A percentile compares a stretch with the other conserved stretches of the same genome.
phyloP scores from a whole-genome alignment of 2,888 invertebrate genomes.

The Sarcophaga variegata region DNA sequence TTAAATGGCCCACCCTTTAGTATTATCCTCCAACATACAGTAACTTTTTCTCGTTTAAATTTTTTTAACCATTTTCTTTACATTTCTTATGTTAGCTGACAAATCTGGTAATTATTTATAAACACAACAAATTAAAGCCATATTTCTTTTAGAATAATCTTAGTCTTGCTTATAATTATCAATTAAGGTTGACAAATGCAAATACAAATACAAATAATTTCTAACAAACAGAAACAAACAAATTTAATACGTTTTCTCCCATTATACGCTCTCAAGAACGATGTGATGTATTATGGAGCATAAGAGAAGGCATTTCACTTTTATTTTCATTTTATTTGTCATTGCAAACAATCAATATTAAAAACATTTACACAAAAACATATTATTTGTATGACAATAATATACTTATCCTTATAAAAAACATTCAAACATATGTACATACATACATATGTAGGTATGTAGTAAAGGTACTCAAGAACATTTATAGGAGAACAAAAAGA shows the following conservation, averaged over 20 bases:
- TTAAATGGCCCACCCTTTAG: too few relatives aligned
- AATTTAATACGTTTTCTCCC: too few relatives aligned
- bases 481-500: not conserved
- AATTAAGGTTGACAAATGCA: not conserved
- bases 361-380: slow-evolving; percentile 3
- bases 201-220: not conserved
- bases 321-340: slow-evolving; percentile 26
- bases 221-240: not conserved
- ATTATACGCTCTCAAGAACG: too few relatives aligned
- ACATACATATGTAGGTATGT: too few relatives aligned
- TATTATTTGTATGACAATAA: slow-evolving; percentile 16
- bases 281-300: too few relatives aligned
- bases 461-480: not conserved
- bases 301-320: not conserved
- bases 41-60: too few relatives aligned
- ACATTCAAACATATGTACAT: not conserved
- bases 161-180: slow-evolving; percentile 2
- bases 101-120: too few relatives aligned
- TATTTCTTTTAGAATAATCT: not conserved
- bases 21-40: too few relatives aligned
- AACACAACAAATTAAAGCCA: too few relatives aligned
- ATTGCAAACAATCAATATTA: slow-evolving; percentile 27
- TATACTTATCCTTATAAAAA: not conserved
- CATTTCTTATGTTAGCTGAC: too few relatives aligned
- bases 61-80: too few relatives aligned